These are phyloP conservation scores for Strigamia transsilvanica DNA, from an alignment of 2,888 invertebrate species.

Conservation along the genomic window DNA sequence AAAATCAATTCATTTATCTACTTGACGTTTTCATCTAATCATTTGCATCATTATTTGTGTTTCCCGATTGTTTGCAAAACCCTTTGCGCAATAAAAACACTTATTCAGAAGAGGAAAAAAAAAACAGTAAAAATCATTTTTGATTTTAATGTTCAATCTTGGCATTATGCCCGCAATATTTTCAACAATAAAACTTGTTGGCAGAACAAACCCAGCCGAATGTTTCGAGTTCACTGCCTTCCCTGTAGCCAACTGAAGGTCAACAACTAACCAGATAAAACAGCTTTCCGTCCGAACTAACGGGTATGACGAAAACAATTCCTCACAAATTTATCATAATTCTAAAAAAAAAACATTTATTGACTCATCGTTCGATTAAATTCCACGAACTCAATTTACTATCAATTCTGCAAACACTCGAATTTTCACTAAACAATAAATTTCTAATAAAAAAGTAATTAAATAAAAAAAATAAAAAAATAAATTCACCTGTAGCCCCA, in stretches of 20 bases:
- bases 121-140: background rate
- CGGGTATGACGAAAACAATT: background rate
- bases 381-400: background rate
- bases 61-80: background rate
- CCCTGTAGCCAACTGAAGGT: background rate
- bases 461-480: conserved; percentile 59
- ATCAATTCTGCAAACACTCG: background rate
- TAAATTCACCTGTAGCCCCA: conserved; percentile 56
- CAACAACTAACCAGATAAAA: conserved; percentile 39
- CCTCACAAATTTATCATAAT: background rate
- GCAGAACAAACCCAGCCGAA: background rate
- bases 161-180: conserved; percentile 12
- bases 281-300: background rate
- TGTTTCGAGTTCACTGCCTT: conserved; percentile 37
- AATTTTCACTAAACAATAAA: background rate
- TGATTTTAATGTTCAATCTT: background rate
- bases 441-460: no score
- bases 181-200: conserved; percentile 35
- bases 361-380: background rate
- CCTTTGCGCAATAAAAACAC: background rate
- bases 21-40: no score
- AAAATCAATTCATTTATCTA: background rate
- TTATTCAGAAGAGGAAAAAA: background rate
- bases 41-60: background rate
- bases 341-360: background rate